Evolutionary conservation across 2,888 invertebrate species (phyloP).

Genomic region (Coelogynopora nodosa): DNA sequence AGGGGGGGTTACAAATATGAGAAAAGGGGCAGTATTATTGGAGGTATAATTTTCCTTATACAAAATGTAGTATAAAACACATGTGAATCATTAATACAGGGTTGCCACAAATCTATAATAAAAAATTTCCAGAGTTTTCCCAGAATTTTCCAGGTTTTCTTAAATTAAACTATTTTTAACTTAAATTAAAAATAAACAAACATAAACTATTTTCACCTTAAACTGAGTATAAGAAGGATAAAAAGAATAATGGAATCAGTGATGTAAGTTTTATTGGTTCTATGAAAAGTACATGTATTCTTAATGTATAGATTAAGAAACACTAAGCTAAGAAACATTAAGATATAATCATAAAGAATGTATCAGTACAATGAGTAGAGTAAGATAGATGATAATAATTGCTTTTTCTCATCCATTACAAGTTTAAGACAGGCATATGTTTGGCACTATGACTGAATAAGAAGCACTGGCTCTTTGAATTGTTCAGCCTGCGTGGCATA

Average conservation of each 20-base stretch:
- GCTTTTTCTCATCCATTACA: not conserved
- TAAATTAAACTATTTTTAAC: too few relatives aligned
- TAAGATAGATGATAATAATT: not conserved
- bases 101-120: too few relatives aligned
- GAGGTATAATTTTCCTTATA: too few relatives aligned
- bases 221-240: not conserved
- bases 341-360: not conserved
- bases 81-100: too few relatives aligned
- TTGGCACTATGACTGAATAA: not conserved
- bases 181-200: not conserved
- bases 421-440: not conserved
- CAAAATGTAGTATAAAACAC: too few relatives aligned
- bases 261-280: not conserved
- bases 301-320: too few relatives aligned
- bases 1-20: too few relatives aligned
- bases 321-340: too few relatives aligned
- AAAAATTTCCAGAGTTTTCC: too few relatives aligned
- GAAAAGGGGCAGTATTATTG: too few relatives aligned
- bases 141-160: too few relatives aligned
- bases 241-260: not conserved
- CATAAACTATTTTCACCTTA: not conserved
- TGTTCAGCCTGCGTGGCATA: not conserved
- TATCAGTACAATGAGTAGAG: not conserved
- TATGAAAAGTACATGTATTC: too few relatives aligned
- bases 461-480: not conserved